Base-by-base conservation (phyloP, 2,797 vertebrate genomes). In the Hippoglossus hippoglossus region DNA sequence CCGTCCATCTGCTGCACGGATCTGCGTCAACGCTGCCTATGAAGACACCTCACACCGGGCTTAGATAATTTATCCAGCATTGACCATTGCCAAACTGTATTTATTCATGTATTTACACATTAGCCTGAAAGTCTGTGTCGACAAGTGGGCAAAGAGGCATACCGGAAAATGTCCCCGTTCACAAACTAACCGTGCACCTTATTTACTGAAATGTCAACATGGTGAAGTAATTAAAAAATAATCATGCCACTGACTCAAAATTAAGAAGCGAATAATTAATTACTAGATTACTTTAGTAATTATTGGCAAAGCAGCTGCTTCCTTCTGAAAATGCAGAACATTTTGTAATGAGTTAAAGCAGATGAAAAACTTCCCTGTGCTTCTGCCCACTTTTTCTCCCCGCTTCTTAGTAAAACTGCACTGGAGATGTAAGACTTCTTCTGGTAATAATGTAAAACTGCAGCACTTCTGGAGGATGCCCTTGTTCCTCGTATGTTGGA, bases 1-100 rank as follows among this genome's bases (percentile, higher is more conserved):
- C 81, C 77, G 11, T 87, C 92, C 91, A 92, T 92, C 90, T 92
- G 92, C 86, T 79, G 82, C 84, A 5, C 46, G 2, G 55, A 80
- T 80, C 68, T 66, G 75, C 81, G 60, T 81, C 76, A 73, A 11
- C 53, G 36, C 71, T 58, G 73, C 71, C 72, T 54, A 50, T 72
- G 81, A 87, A 75, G 71, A 61, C 71, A 51, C 73, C 60, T 75
- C 68, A 58, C 77, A 18, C 57, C 24, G 62, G 73, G 63, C 57
- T 53, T 80, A 71, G 84, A 63, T 90, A 84, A 90, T 90, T 57
- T 71, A 89, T 87, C 81, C 83, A 55, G 69, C 6, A 26, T 53
- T 85, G 85, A 81, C 86, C 87, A 46, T 53, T 60, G 56, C 74
- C 83, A 80, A 61, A 73, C 79, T 82, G 81, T 86, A 80, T 88